Conservation (phyloP, 2,888 invertebrate genomes). For the Minunthozetes semirufus region DNA sequence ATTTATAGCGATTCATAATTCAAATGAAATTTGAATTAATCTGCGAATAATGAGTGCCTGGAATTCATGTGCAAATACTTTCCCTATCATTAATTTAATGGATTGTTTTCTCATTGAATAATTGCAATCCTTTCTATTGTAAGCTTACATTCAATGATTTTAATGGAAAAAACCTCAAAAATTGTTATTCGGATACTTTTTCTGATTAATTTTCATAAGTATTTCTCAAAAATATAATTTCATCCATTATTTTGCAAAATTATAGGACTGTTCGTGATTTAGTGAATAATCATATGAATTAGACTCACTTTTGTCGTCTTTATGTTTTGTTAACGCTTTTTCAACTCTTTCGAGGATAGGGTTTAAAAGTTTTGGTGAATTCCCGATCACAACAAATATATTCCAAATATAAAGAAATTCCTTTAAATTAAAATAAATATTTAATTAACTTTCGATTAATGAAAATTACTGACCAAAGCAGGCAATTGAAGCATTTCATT, state of each 20-base stretch:
- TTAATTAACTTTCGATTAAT: slow-evolving; percentile 14
- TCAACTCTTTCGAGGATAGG: slow-evolving; percentile 47
- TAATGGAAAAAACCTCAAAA: too few relatives aligned
- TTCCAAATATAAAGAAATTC: slow-evolving; percentile 92
- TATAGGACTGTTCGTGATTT: too few relatives aligned
- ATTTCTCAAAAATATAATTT: too few relatives aligned
- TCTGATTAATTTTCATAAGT: too few relatives aligned
- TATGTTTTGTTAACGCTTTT: slow-evolving; percentile 45
- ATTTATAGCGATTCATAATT: slow-evolving; percentile 5
- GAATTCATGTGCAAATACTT: neutral
- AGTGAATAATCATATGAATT: neutral
- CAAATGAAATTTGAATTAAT: slow-evolving; percentile 9
- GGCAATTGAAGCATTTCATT: slow-evolving; percentile 68
- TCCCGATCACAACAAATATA: slow-evolving; percentile 71
- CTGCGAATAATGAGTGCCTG: neutral
- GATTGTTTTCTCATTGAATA: too few relatives aligned
- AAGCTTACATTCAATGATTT: too few relatives aligned
- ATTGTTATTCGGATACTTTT: too few relatives aligned
- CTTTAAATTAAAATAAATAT: slow-evolving; percentile 46
- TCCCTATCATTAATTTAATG: too few relatives aligned
- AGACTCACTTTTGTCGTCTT: neutral
- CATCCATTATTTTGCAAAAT: too few relatives aligned
- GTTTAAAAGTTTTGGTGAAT: slow-evolving; percentile 56
- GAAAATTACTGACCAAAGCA: slow-evolving; percentile 55
- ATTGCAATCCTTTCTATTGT: too few relatives aligned